A percentile compares a stretch with the other conserved stretches of the same genome.
Conservation (phyloP, 2,113 vertebrate genomes). For the Nicator chloris region DNA sequence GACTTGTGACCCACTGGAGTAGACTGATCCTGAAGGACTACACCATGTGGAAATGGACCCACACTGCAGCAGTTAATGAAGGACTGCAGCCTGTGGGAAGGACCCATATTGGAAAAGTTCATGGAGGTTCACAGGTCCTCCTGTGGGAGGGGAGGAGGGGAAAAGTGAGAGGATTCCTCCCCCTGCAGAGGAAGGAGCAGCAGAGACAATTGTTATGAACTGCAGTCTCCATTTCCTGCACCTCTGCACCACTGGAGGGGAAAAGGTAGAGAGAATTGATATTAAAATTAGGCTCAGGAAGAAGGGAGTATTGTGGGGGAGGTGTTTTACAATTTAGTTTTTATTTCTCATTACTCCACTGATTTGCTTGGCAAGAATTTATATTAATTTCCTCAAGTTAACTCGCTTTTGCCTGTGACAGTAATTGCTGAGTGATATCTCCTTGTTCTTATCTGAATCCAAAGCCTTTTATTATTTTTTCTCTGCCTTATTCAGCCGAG, state of each 20-base stretch:
- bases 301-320: neutral
- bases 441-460: neutral
- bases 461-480: neutral
- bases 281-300: neutral
- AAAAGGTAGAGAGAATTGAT: neutral
- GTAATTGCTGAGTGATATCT: neutral
- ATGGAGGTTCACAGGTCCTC: neutral
- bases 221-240: neutral
- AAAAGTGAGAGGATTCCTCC: neutral
- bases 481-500: neutral
- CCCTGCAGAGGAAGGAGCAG: neutral
- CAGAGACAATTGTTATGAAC: neutral
- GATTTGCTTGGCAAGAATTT: neutral
- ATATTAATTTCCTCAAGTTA: neutral
- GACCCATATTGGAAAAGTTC: neutral
- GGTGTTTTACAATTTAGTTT: neutral
- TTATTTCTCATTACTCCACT: neutral
- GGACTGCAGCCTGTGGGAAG: neutral
- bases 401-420: neutral
- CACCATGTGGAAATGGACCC: neutral
- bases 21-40: neutral
- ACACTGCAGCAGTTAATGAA: neutral
- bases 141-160: neutral
- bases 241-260: fast-evolving
- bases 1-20: neutral